A percentile compares a stretch with the other conserved stretches of the same genome.
These are phyloP conservation scores for Gallinago undulata DNA, from an alignment of 2,113 vertebrate genomes.

Conservation along the genomic window DNA sequence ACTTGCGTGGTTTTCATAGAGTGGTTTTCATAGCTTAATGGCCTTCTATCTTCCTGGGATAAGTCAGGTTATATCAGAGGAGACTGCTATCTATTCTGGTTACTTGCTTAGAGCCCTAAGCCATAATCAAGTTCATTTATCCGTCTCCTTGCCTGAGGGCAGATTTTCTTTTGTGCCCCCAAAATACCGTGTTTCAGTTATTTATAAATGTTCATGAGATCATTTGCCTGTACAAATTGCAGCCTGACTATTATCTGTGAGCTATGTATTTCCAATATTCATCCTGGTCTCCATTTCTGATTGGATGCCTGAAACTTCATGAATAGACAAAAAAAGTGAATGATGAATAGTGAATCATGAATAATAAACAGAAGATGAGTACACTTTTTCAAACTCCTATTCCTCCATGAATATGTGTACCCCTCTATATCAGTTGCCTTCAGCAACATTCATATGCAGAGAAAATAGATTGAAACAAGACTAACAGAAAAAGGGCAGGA, in stretches of 20 bases:
- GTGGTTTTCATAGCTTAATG: background rate
- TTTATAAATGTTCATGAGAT: slow-evolving; percentile 58
- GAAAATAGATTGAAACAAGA: slow-evolving; percentile 48
- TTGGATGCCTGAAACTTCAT: slow-evolving; percentile 60
- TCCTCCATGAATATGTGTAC: slow-evolving; percentile 56
- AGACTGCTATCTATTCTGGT: background rate
- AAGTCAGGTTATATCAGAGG: background rate
- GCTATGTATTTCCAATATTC: slow-evolving; percentile 56
- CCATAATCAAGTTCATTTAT: slow-evolving; percentile 17
- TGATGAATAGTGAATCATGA: slow-evolving; percentile 65
- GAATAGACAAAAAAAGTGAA: slow-evolving; percentile 52
- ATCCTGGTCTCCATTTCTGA: background rate
- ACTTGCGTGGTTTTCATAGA: background rate
- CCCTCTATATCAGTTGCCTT: slow-evolving; percentile 51
- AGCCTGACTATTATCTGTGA: slow-evolving; percentile 31
- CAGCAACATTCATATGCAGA: slow-evolving; percentile 59
- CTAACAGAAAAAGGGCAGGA: slow-evolving; percentile 19
- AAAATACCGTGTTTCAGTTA: slow-evolving; percentile 36
- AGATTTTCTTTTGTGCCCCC: slow-evolving; percentile 23
- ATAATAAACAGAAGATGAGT: slow-evolving; percentile 65
- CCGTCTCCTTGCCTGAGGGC: background rate
- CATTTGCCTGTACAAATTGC: slow-evolving; percentile 49
- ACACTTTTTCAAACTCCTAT: slow-evolving; percentile 42
- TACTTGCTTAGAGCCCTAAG: background rate
- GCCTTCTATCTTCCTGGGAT: background rate